Percentiles rank a stretch among this genome's conserved stretches.
phyloP scores from a whole-genome alignment of 2,797 vertebrate species.

The Salmo trutta region DNA sequence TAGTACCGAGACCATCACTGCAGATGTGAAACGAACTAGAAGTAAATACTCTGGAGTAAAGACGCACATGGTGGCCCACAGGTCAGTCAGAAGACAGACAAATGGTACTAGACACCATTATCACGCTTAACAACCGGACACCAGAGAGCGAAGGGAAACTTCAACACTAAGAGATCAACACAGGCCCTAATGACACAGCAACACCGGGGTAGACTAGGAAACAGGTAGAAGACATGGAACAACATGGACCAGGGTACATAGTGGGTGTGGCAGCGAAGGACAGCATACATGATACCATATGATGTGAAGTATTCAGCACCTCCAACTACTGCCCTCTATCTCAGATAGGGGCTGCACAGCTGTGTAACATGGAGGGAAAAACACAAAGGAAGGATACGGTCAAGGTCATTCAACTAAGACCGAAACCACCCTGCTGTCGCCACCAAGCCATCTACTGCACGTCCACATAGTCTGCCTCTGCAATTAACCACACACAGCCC shows the following conservation, averaged over 20 bases:
- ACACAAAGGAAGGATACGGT: background rate
- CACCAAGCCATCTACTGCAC: background rate
- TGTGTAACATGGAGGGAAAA: conserved; percentile 46
- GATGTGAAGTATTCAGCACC: conserved; percentile 39
- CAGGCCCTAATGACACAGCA: background rate
- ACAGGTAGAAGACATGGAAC: too few species aligned
- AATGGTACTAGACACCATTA: background rate
- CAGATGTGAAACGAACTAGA: background rate
- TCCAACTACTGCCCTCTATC: conserved; percentile 40
- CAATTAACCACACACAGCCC: background rate
- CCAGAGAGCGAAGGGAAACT: background rate
- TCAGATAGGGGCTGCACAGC: conserved; percentile 57
- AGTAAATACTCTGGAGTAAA: background rate
- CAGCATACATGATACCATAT: too few species aligned
- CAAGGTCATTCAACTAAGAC: background rate
- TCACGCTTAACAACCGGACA: background rate
- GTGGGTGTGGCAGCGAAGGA: too few species aligned
- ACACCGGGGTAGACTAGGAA: background rate
- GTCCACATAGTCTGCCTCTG: background rate
- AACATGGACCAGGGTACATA: too few species aligned
- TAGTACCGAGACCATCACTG: background rate
- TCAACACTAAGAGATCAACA: background rate
- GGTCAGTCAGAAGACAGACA: background rate
- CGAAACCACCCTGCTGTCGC: background rate
- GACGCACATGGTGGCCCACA: background rate